These are phyloP conservation scores for Uropsilus gracilis DNA, from an alignment of 2,113 vertebrate genomes.

Conservation along the genomic window DNA sequence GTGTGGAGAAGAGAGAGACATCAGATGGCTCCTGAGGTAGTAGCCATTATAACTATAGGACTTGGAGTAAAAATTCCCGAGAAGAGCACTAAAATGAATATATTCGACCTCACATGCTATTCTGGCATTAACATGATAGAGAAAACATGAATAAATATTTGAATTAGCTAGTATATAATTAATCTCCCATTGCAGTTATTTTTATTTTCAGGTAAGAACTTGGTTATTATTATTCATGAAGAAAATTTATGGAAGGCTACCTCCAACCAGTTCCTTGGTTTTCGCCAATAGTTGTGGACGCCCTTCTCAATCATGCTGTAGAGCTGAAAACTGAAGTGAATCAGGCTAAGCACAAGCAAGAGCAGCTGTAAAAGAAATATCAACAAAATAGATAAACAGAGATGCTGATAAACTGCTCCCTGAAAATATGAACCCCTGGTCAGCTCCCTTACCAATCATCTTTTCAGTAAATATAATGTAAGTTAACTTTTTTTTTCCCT, in stretches of 20 bases:
- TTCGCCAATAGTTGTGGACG: slow-evolving; percentile 78
- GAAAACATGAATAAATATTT: not conserved
- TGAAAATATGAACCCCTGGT: rapidly evolving
- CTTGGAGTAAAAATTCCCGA: rapidly evolving
- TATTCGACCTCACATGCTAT: not conserved
- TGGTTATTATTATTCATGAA: not conserved
- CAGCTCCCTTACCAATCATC: rapidly evolving
- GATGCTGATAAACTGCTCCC: not conserved
- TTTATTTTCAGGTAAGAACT: not conserved
- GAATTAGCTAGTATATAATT: not conserved
- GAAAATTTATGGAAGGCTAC: slow-evolving; percentile 62
- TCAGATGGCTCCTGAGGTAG: not conserved
- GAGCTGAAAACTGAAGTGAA: slow-evolving; percentile 83
- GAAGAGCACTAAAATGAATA: not conserved
- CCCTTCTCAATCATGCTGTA: slow-evolving; percentile 77
- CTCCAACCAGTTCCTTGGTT: slow-evolving; percentile 85
- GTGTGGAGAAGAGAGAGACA: not conserved
- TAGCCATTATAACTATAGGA: rapidly evolving
- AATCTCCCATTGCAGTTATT: no score
- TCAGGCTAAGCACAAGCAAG: slow-evolving; percentile 84
- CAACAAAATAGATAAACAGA: not conserved
- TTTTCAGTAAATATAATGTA: rapidly evolving
- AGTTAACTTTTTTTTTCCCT: not conserved
- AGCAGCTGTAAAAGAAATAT: slow-evolving; percentile 79
- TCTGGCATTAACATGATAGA: not conserved